Conservation (phyloP, 2,888 invertebrate genomes). For the Hypena proboscidalis region DNA sequence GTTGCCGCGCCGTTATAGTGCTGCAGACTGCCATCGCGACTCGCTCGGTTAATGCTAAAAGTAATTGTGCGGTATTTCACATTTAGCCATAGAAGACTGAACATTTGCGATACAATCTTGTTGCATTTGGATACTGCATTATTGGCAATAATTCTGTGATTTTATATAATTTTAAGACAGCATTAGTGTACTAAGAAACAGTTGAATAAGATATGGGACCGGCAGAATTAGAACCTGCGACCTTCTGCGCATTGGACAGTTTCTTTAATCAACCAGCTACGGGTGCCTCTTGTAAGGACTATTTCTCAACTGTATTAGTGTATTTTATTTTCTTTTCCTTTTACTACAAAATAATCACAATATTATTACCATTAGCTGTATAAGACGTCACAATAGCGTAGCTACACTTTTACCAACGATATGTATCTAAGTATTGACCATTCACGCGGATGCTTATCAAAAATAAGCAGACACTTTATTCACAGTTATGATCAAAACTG, state of each 20-base stretch:
- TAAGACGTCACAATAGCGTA: slow-evolving; percentile 43
- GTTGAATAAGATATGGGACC: no score
- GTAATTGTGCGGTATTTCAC: slow-evolving; percentile 72
- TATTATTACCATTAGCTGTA: slow-evolving; percentile 24
- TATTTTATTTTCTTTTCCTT: no score
- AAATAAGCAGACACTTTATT: slow-evolving; percentile 33
- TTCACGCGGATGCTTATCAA: slow-evolving; percentile 43
- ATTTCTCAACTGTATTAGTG: no score
- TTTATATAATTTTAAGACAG: not conserved
- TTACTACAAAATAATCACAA: slow-evolving; percentile 17
- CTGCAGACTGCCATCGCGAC: slow-evolving; percentile 39
- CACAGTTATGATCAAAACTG: slow-evolving; percentile 1
- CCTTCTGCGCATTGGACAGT: no score
- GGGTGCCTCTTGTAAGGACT: no score
- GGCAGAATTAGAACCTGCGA: no score
- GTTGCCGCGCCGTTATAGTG: slow-evolving; percentile 9
- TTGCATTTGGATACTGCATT: slow-evolving; percentile 29
- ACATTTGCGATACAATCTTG: slow-evolving; percentile 33
- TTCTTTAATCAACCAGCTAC: no score
- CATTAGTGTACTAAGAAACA: no score
- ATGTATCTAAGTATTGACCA: slow-evolving; percentile 63
- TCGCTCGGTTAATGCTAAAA: slow-evolving; percentile 57
- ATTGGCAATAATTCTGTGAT: slow-evolving; percentile 30
- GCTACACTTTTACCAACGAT: slow-evolving; percentile 58
- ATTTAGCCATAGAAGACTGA: slow-evolving; percentile 51